These are phyloP conservation scores for Holothuria leucospilota DNA, from an alignment of 53 echinoderm and acorn worm genomes.

Conservation along the genomic window DNA sequence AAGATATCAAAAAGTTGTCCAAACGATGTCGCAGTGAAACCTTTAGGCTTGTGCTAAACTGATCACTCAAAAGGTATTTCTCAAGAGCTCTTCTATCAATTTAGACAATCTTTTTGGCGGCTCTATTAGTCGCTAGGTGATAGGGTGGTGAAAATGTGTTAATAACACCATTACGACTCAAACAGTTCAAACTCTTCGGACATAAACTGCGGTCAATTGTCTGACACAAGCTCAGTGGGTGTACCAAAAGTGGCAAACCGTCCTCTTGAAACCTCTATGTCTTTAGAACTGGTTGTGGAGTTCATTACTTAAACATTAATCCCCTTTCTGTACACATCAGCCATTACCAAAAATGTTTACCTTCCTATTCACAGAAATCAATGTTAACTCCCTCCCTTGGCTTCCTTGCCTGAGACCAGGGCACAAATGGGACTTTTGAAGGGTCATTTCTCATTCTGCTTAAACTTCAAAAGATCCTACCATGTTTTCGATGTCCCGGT, in stretches of 20 bases:
- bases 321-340: conserved; percentile 56
- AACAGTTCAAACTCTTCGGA: conserved; percentile 56
- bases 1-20: conserved; percentile 54
- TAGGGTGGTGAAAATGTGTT: conserved; percentile 47
- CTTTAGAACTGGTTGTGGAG: no score
- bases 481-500: conserved; percentile 49
- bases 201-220: conserved; percentile 48
- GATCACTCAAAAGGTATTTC: conserved; percentile 60
- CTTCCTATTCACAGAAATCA: conserved; percentile 51
- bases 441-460: conserved; percentile 41
- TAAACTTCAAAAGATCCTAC: conserved; percentile 44
- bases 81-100: conserved; percentile 52
- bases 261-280: no score
- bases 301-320: conserved; percentile 61
- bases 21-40: conserved; percentile 43
- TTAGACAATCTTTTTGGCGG: conserved; percentile 55
- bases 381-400: no score
- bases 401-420: no score
- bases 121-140: conserved; percentile 60
- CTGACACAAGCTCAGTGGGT: conserved; percentile 46
- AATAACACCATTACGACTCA: conserved; percentile 52
- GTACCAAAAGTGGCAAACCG: no score
- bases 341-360: conserved; percentile 54
- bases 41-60: conserved; percentile 18
- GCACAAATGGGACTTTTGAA: no score